Base-by-base conservation (phyloP, 2,113 vertebrate genomes). In the Malurus elegans region DNA sequence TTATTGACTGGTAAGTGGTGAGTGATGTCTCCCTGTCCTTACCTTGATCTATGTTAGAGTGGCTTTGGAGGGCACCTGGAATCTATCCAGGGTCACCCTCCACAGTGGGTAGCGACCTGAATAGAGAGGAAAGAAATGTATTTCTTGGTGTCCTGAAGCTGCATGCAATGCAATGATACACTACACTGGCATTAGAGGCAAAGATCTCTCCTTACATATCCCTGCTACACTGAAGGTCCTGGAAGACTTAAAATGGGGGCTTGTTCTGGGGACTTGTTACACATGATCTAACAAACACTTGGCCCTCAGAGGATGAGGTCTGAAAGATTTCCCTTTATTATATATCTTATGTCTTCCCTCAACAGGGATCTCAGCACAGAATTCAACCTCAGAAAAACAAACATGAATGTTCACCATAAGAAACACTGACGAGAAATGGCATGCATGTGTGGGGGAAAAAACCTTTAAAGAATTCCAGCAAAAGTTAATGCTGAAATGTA, bases 221-320 rank as follows among this genome's bases (percentile, higher is more conserved):
- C 18, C 7, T 51, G 32, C 9, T 36, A 42, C 8, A 8, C 26
- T 38, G 10, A 12, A 81, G 19, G 25, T 47, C 53, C 20, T 40
- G 29, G 3, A 29, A 15, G 14, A 69, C 24, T 82, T 71, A 23
- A 50, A 70, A 24, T 0, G 0, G 31, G 9, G 4, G 38, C 38
- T 38, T 75, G 23, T 74, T 72, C n/a, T 75, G 24, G 12, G 12
- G 31, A 19, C 32, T 72, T 5, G 1, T 42, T 36, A 29, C 20
- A 42, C 6, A 16, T 9, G 9, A 29, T 20, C 7, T 48, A 32
- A 51, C 21, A 15, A 36, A 17, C 8, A 25, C 23, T 18, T 45
- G 32, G 4, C 8, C 44, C 23, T 38, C 34, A 65, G 58, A 79
- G 8, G 25, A 48, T n/a, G 12, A 21, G 40, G 15, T 70, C 36